Evolutionary conservation across 2,888 invertebrate genomes (phyloP).

Genomic region (Dicycla oo): DNA sequence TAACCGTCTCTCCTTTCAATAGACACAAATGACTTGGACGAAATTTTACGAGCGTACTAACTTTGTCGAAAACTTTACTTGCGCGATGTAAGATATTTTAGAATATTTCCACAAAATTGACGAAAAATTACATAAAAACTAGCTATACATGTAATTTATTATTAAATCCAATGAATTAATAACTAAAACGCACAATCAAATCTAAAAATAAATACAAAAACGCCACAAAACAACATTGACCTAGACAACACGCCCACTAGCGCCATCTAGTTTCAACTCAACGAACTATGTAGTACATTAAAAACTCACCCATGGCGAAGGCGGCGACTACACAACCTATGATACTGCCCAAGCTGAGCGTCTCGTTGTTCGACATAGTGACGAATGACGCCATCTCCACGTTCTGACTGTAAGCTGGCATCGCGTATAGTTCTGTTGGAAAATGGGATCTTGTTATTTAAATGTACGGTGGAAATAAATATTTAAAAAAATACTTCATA

Average conservation of each 20-base stretch:
- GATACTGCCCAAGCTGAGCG: slow-evolving; percentile 80
- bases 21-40: slow-evolving; percentile 89
- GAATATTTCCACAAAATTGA: accelerated
- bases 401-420: slow-evolving; percentile 86
- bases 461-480: background rate
- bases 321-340: slow-evolving; percentile 83
- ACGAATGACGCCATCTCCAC: slow-evolving; percentile 88
- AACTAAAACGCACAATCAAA: background rate
- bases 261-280: slow-evolving; percentile 66
- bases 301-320: slow-evolving; percentile 80
- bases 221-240: slow-evolving; percentile 1
- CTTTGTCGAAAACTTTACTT: slow-evolving; percentile 55
- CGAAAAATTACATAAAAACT: accelerated
- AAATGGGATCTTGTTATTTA: background rate
- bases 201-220: background rate
- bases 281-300: slow-evolving; percentile 30
- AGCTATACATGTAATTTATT: accelerated
- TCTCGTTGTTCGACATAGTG: slow-evolving; percentile 73
- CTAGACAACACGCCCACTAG: background rate
- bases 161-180: background rate
- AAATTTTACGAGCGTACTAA: slow-evolving; percentile 46
- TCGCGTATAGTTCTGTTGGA: slow-evolving; percentile 81
- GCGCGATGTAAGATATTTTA: slow-evolving; percentile 65
- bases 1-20: slow-evolving; percentile 99
- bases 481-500: too few relatives aligned